Evolutionary conservation across 2,888 invertebrate species (phyloP).

Genomic region (Drosophila crucigera): DNA sequence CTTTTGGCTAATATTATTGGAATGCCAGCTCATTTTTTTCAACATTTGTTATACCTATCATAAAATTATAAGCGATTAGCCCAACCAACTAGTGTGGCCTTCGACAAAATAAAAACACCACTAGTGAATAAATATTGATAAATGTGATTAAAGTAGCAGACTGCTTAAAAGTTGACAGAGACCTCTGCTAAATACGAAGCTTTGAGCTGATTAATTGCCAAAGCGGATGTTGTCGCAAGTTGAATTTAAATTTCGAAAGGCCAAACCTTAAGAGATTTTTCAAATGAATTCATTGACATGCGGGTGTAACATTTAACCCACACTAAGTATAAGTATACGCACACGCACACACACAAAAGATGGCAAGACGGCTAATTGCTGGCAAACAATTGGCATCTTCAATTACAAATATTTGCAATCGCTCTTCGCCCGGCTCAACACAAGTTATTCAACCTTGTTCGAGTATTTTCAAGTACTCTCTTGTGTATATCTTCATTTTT

Average conservation of each 20-base stretch:
- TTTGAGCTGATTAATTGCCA: slow-evolving; percentile 38
- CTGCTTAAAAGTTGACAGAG: slow-evolving; percentile 30
- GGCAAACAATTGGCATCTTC: slow-evolving; percentile 72
- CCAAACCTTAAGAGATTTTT: slow-evolving; percentile 42
- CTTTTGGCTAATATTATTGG: not conserved
- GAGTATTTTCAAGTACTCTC: slow-evolving; percentile 23
- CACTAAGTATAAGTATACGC: slow-evolving; percentile 30
- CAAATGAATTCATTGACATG: slow-evolving; percentile 38
- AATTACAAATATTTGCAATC: slow-evolving; percentile 72
- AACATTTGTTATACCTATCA: not conserved
- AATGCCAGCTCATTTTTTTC: not conserved
- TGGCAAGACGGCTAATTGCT: slow-evolving; percentile 60
- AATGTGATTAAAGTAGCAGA: not conserved
- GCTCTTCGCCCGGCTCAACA: slow-evolving; percentile 51
- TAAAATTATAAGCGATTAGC: not conserved
- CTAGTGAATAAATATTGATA: slow-evolving; percentile 26
- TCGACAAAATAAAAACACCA: not conserved
- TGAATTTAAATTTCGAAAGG: slow-evolving; percentile 24
- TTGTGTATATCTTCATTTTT: slow-evolving; percentile 7
- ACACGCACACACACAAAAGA: not conserved
- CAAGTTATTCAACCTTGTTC: slow-evolving; percentile 43
- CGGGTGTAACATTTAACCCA: slow-evolving; percentile 46
- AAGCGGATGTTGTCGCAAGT: slow-evolving; percentile 59
- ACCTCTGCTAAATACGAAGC: slow-evolving; percentile 18
- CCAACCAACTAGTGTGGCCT: not conserved